Percentiles rank a stretch among this genome's conserved stretches.
phyloP scores from a whole-genome alignment of 2,113 vertebrate genomes.

The Vimba vimba region DNA sequence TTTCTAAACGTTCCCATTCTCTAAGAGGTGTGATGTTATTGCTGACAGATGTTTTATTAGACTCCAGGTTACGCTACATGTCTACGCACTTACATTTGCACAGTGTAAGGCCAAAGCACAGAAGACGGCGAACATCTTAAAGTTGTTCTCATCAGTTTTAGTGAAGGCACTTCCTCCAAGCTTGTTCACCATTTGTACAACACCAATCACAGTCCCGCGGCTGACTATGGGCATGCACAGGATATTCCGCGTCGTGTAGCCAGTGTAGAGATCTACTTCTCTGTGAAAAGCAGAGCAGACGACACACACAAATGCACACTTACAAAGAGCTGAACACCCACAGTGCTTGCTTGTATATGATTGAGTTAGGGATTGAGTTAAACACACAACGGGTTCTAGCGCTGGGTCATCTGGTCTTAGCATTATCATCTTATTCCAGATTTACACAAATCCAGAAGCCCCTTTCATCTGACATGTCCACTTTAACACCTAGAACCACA shows the following conservation, averaged over 20 bases:
- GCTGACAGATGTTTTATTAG: not conserved
- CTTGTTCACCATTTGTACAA: slow-evolving; percentile 99
- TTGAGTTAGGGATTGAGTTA: not conserved
- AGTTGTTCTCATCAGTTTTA: slow-evolving; percentile 99
- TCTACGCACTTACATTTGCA: slow-evolving; percentile 90
- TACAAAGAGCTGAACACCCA: not conserved
- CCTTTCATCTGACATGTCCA: no score
- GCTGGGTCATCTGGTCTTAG: not conserved
- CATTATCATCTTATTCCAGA: not conserved
- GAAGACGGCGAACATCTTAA: slow-evolving; percentile 99
- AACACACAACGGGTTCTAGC: not conserved
- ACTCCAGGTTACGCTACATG: not conserved
- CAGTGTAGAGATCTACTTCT: slow-evolving; percentile 97
- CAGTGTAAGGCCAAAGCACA: slow-evolving; percentile 99
- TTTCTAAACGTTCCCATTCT: not conserved
- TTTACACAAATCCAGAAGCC: not conserved
- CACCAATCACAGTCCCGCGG: slow-evolving; percentile 94
- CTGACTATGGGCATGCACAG: slow-evolving; percentile 99
- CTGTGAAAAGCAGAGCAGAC: slow-evolving; percentile 68
- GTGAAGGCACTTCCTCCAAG: slow-evolving; percentile 98
- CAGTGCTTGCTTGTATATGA: not conserved
- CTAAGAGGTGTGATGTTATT: not conserved
- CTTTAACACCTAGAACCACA: not conserved
- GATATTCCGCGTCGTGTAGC: slow-evolving; percentile 97
- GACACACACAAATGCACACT: not conserved